phyloP scores from a whole-genome alignment of 1,140 invertebrate species.

The Eueides isabella region DNA sequence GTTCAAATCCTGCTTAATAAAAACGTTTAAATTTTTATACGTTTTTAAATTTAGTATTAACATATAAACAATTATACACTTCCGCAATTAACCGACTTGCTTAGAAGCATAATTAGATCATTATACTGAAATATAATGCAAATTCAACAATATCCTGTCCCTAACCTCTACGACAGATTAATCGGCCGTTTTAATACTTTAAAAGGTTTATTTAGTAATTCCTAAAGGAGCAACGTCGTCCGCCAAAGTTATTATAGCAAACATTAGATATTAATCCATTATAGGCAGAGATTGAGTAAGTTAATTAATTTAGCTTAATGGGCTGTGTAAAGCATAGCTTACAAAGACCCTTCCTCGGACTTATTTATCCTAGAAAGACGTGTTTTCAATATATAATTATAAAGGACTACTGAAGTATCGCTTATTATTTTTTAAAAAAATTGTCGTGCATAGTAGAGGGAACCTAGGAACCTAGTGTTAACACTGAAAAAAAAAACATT shows the following conservation, averaged over 20 bases:
- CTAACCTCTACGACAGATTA: neutral
- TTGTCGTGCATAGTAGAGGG: no score
- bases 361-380: neutral
- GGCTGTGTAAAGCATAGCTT: neutral
- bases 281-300: neutral
- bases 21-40: no score
- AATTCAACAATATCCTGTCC: no score
- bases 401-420: neutral
- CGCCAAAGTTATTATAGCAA: conserved; percentile 11
- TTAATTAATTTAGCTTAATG: conserved; percentile 14
- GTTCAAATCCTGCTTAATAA: no score
- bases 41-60: no score
- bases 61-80: no score
- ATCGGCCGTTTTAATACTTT: neutral
- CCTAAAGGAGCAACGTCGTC: neutral
- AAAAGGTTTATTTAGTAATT: conserved; percentile 7
- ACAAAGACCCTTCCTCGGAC: neutral
- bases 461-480: no score
- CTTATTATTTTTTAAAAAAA: no score
- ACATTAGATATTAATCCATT: conserved; percentile 23
- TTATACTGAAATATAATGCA: no score
- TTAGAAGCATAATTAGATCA: no score
- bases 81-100: no score
- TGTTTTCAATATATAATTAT: neutral
- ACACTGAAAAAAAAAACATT: no score